Base-by-base conservation (phyloP, 2,888 invertebrate species). In the Spodoptera littoralis region DNA sequence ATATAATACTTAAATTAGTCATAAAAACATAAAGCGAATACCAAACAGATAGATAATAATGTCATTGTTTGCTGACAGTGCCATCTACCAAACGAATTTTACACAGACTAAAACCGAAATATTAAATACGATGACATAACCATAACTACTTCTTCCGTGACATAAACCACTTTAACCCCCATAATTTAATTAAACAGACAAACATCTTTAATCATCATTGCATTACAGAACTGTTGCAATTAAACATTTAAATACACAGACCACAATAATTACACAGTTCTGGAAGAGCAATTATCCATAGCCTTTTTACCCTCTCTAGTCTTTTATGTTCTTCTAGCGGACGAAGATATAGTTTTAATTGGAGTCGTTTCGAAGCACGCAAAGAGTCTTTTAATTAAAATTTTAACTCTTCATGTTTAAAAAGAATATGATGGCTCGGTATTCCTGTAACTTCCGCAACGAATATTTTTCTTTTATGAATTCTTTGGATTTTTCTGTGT, bases 291-390 rank as follows among this genome's bases (percentile, higher is more conserved):
- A 91, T 92, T 91, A 91, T 88, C 86, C 85, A 79, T 75, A 76
- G 83, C 84, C 86, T 89, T 88, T 90, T 88, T 86, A 81, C 85
- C 84, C 86, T 85, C 85, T 86, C 83, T 69, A 86, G 87, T 88
- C 89, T 89, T 91, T 91, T 88, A 91, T 90, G 86, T 85, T 86
- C 86, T 82, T 71, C 58, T 80, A 79, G 82, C 84, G 80, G 80
- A 77, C 81, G 87, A 92, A 92, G 92, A 92, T 90, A 92, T 92
- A 92, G 92, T 92, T 92, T 92, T 92, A 93, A 92, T 92, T 92
- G 92, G 89, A 92, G 87, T 89, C 90, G 89, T 89, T 92, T 85
- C 84, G 84, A 83, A 83, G 83, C 82, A 89, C 88, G 89, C 89
- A 88, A 90, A 90, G 89, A 86, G 87, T 87, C 88, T 89, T 92